Evolutionary conservation across 2,113 vertebrate species (phyloP).

Genomic region (Hemicordylus capensis): DNA sequence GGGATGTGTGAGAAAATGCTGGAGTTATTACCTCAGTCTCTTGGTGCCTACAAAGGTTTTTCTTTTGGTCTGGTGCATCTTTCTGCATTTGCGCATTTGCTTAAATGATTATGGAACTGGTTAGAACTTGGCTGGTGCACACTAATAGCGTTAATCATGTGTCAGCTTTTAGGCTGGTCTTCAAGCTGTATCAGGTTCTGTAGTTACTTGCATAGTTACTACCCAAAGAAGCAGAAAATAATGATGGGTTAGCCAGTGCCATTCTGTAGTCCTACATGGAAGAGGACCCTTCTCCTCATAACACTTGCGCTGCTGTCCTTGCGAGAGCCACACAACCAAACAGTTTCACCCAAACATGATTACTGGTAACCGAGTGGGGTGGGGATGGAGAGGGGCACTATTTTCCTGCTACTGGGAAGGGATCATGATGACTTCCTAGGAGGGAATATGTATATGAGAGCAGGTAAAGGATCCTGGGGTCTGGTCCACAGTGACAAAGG

Average conservation of each 20-base stretch:
- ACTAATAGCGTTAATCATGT: not conserved
- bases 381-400: no score
- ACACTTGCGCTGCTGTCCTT: no score
- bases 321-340: no score
- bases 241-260: not conserved
- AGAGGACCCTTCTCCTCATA: no score
- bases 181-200: not conserved
- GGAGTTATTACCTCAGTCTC: not conserved
- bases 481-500: no score
- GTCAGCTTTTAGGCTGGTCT: not conserved
- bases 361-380: no score
- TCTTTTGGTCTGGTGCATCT: not conserved
- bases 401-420: no score
- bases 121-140: not conserved
- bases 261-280: not conserved
- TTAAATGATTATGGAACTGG: not conserved
- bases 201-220: not conserved
- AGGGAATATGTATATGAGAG: no score
- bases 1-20: slow-evolving; percentile 1
- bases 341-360: no score
- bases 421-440: no score
- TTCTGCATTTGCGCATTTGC: not conserved
- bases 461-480: no score
- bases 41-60: slow-evolving; percentile 28
- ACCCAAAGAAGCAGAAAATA: slow-evolving; percentile 1